Conservation (phyloP, 2,113 vertebrate species). For the Cebidichthys violaceus region DNA sequence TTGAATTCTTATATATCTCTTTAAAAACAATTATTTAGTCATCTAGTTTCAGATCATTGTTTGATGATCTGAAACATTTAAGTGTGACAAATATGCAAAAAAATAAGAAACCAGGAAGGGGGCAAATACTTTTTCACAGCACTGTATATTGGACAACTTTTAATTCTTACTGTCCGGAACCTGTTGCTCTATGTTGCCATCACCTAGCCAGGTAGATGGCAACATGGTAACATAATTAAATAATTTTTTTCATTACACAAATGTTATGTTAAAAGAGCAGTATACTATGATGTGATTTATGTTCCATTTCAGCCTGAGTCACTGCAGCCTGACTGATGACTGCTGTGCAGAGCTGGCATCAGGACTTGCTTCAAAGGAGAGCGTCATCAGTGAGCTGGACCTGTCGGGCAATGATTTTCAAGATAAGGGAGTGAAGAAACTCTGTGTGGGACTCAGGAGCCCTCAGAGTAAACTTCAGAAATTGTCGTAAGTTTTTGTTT, state of each 20-base stretch:
- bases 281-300: not conserved
- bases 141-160: no score
- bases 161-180: no score
- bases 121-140: no score
- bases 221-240: no score
- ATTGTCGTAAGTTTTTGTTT: conserved; percentile 56
- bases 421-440: conserved; percentile 59
- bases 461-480: conserved; percentile 49
- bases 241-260: not conserved
- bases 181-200: no score
- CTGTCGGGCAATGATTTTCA: conserved; percentile 60
- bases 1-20: no score
- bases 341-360: conserved; percentile 53
- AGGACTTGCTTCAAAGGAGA: conserved; percentile 19
- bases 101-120: no score
- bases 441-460: conserved; percentile 50
- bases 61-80: no score
- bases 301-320: conserved; percentile 56
- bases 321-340: conserved; percentile 52
- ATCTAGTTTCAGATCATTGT: no score
- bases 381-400: conserved; percentile 55
- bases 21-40: no score
- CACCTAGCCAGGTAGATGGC: no score
- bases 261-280: not conserved
- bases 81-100: no score